Conservation (phyloP, 2,113 vertebrate genomes). For the Centrocercus urophasianus region DNA sequence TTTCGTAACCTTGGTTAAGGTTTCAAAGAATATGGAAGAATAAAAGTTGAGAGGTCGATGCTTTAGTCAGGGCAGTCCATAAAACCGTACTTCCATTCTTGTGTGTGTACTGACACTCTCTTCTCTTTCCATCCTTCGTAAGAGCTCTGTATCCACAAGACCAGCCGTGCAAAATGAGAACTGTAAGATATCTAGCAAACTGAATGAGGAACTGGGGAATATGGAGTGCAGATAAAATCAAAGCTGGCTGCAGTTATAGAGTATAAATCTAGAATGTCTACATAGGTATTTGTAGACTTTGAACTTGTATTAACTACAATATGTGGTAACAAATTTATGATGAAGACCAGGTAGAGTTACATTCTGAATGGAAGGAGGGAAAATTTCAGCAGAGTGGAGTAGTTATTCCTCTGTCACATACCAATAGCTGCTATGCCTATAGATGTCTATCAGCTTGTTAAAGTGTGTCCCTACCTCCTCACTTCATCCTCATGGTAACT, state of each 20-base stretch:
- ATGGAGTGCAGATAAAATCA: not conserved
- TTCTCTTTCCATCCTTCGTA: not conserved
- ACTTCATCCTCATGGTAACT: not conserved
- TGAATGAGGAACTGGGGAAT: not conserved
- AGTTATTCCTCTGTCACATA: not conserved
- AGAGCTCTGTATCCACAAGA: not conserved
- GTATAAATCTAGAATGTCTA: not conserved
- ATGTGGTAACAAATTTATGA: not conserved
- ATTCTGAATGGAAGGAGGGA: not conserved
- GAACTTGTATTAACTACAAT: not conserved
- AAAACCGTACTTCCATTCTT: not conserved
- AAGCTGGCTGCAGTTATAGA: not conserved
- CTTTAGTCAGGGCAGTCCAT: not conserved
- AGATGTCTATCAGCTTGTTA: not conserved
- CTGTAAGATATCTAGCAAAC: not conserved
- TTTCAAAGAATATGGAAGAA: not conserved
- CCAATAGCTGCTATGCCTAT: not conserved
- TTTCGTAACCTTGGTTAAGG: not conserved
- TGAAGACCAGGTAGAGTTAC: not conserved
- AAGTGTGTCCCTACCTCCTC: not conserved
- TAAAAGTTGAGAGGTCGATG: not conserved
- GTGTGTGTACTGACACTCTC: not conserved
- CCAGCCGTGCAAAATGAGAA: accelerated
- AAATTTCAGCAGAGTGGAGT: not conserved
- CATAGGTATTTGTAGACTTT: not conserved